phyloP scores from a whole-genome alignment of 1,140 invertebrate genomes.

The Phortica variegata region DNA sequence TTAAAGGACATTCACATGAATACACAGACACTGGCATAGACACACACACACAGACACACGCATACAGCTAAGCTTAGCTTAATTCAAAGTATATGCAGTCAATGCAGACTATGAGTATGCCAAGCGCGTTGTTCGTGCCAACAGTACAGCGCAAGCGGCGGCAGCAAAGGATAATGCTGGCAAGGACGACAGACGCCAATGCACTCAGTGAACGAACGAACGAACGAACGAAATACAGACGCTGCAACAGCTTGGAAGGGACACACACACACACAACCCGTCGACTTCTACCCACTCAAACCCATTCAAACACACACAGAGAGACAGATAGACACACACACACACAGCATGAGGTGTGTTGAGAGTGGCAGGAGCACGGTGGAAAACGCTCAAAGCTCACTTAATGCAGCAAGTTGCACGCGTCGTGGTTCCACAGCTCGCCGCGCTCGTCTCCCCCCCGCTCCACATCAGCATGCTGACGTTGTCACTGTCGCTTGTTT shows the following conservation, averaged over 20 bases:
- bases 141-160: conserved; percentile 25
- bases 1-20: conserved; percentile 52
- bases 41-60: too few species aligned
- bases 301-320: too few species aligned
- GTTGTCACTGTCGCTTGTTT: too few species aligned
- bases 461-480: too few species aligned
- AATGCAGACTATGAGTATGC: conserved; percentile 5
- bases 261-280: not conserved
- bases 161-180: conserved; percentile 34
- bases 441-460: too few species aligned
- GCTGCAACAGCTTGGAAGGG: not conserved
- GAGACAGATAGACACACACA: not conserved
- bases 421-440: too few species aligned
- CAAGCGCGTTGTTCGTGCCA: not conserved
- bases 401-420: too few species aligned
- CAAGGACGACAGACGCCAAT: conserved; percentile 51
- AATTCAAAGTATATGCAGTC: conserved; percentile 4
- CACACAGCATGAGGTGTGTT: too few species aligned
- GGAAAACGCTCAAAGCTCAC: too few species aligned
- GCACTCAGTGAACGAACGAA: conserved; percentile 25
- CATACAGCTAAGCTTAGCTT: not conserved
- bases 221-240: conserved; percentile 1
- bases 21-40: conserved; percentile 14
- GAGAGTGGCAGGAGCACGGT: too few species aligned
- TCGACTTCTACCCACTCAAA: not conserved